Evolutionary conservation across 2,797 vertebrate species (phyloP).

Genomic region (Octomys mimax): DNA sequence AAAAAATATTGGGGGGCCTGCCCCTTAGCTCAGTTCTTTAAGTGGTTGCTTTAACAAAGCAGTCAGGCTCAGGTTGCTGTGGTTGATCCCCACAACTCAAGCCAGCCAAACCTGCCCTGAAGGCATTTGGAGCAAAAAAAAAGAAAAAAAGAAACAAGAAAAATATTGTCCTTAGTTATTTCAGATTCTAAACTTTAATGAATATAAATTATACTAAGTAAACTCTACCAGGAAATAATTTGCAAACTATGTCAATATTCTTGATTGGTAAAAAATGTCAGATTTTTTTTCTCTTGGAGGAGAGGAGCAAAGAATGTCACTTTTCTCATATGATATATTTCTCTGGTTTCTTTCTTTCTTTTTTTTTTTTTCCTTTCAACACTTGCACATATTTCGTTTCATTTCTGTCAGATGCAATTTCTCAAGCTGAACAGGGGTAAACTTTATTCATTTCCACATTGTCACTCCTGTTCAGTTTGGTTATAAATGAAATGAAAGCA

Average conservation of each 20-base stretch:
- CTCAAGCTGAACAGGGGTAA: conserved; percentile 77
- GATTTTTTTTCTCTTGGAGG: background rate
- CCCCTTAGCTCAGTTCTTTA: too few relatives aligned
- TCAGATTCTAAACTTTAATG: conserved; percentile 38
- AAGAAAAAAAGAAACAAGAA: background rate
- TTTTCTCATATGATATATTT: conserved; percentile 52
- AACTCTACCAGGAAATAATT: conserved; percentile 50
- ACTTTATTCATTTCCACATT: conserved; percentile 69
- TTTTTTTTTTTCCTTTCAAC: conserved; percentile 6
- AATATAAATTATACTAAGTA: conserved; percentile 21
- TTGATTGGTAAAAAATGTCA: conserved; percentile 42
- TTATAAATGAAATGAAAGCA: conserved; percentile 73
- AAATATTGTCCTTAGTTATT: conserved; percentile 61
- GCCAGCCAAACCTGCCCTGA: too few relatives aligned
- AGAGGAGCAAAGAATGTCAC: conserved; percentile 15
- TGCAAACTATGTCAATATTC: conserved; percentile 47
- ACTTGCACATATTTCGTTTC: conserved; percentile 71
- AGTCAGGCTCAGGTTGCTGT: too few relatives aligned
- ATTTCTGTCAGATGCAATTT: conserved; percentile 74
- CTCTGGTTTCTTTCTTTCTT: background rate
- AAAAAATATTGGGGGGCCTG: too few relatives aligned
- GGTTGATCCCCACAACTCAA: too few relatives aligned
- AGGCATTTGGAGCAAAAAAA: too few relatives aligned
- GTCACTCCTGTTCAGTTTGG: conserved; percentile 61
- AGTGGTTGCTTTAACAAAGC: too few relatives aligned